A percentile compares a stretch with the other conserved stretches of the same genome.
These are phyloP conservation scores for Cheirogaleus medius DNA, from an alignment of 2,113 vertebrate species.

Conservation along the genomic window DNA sequence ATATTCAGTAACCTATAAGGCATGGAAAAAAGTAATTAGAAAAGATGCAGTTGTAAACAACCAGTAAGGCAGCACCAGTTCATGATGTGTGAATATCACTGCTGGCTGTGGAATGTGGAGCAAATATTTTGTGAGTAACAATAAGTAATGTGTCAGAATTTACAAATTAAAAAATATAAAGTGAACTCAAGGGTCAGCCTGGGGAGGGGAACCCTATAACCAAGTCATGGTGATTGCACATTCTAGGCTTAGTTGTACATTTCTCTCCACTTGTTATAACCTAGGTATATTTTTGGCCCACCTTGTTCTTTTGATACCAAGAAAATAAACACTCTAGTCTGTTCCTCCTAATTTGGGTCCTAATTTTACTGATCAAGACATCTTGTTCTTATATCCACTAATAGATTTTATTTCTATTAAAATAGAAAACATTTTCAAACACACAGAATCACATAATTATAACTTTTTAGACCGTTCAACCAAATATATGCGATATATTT, in stretches of 20 bases:
- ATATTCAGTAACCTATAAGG: background rate
- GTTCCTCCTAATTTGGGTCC: background rate
- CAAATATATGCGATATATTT: conserved; percentile 16
- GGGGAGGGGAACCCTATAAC: rapidly evolving
- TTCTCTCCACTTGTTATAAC: background rate
- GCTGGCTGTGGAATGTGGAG: background rate
- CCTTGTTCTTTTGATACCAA: background rate
- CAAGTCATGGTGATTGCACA: background rate
- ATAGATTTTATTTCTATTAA: background rate
- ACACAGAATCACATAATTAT: background rate
- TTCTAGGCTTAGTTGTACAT: background rate
- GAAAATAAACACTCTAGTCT: background rate
- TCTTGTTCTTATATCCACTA: background rate
- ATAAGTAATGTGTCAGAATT: background rate
- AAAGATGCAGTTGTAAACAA: background rate
- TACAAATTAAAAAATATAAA: background rate
- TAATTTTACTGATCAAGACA: conserved; percentile 8
- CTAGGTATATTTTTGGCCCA: background rate
- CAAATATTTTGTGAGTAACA: background rate
- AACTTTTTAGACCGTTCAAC: background rate
- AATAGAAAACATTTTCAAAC: background rate
- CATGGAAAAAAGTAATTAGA: background rate
- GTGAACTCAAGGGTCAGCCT: background rate
- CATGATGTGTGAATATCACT: background rate
- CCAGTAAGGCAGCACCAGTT: background rate